Base-by-base conservation (phyloP, 2,113 vertebrate species). In the Myanophis thanlyinensis region DNA sequence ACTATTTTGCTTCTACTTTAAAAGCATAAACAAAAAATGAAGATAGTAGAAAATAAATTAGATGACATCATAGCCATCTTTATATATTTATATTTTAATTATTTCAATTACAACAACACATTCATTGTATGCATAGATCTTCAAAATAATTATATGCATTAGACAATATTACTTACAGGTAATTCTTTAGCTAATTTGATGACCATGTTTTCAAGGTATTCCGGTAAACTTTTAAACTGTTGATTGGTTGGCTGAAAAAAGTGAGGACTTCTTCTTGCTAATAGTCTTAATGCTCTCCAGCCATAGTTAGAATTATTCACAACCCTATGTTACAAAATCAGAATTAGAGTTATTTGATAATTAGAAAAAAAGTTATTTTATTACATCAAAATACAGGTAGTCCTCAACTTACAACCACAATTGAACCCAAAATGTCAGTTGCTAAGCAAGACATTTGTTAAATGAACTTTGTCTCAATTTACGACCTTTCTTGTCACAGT, bases 201-300 rank as follows among this genome's bases (percentile, higher is more conserved):
- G 95, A 99, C 99, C 99, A 99, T 99, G 95, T 98, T 99, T 97
- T 99, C 99, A 5, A 99, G 97, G 94, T 99, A 99, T 46, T 99
- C 99, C 8, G 99, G 99, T 95, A 99, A 98, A 96, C 99, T 99
- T 96, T 99, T 99, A 97, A 99, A 99, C 12, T 99, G 99, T 94
- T 99, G 99, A 94, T 99, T 99, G 48, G 99, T 99, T 85, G 99
- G 99, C 94, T 99, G 99, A 96, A 99, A 99, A 96, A 99, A 99
- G 96, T 99, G 99, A 3, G 99, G 99, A 95, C 99, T 99, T 96
- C 99, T 98, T 90, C 99, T 98, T 91, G 99, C 99, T 89, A 99
- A 97, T 25, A 99, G 97, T 73, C 99, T 98, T 91, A 99, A 93
- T 6, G 99, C 99, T 89, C 99, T 98, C 99, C 99, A 99, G 80